phyloP scores from a whole-genome alignment of 1,140 invertebrate genomes.

The Drosophila insularis region DNA sequence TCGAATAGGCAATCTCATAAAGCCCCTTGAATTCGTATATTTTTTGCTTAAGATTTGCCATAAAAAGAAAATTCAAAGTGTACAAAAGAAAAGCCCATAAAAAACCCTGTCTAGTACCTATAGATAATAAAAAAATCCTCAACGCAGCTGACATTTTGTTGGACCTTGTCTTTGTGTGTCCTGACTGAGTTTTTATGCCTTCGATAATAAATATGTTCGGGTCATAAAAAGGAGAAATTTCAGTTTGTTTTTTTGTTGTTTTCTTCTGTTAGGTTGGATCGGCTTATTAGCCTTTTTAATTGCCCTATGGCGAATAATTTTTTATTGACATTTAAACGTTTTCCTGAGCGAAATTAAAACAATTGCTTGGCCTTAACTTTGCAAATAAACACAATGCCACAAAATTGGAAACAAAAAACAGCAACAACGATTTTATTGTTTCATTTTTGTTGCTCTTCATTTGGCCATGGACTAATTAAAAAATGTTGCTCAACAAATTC shows the following conservation, averaged over 20 bases:
- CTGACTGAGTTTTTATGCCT: slow-evolving; percentile 32
- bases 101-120: slow-evolving; percentile 50
- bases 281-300: slow-evolving; percentile 73
- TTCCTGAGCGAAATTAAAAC: slow-evolving; percentile 58
- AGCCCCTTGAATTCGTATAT: slow-evolving; percentile 51
- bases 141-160: slow-evolving; percentile 19
- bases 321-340: slow-evolving; percentile 71
- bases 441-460: slow-evolving; percentile 7
- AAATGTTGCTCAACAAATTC: slow-evolving; percentile 60
- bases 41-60: slow-evolving; percentile 73
- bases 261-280: slow-evolving; percentile 33
- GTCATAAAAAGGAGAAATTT: slow-evolving; percentile 55
- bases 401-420: slow-evolving; percentile 55
- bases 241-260: slow-evolving; percentile 24
- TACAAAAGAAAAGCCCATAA: slow-evolving; percentile 50
- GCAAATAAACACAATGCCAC: slow-evolving; percentile 61
- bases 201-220: slow-evolving; percentile 65
- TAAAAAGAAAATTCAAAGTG: slow-evolving; percentile 37
- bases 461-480: slow-evolving; percentile 56
- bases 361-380: slow-evolving; percentile 66
- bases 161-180: neutral
- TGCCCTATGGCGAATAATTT: slow-evolving; percentile 69
- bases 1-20: slow-evolving; percentile 49
- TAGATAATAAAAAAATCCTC: slow-evolving; percentile 39
- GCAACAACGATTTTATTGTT: slow-evolving; percentile 39